Evolutionary conservation across 1,140 invertebrate genomes (phyloP), one percentile per base, ranked within the genome.

Genomic region (Rhagoletis zephyria): DNA sequence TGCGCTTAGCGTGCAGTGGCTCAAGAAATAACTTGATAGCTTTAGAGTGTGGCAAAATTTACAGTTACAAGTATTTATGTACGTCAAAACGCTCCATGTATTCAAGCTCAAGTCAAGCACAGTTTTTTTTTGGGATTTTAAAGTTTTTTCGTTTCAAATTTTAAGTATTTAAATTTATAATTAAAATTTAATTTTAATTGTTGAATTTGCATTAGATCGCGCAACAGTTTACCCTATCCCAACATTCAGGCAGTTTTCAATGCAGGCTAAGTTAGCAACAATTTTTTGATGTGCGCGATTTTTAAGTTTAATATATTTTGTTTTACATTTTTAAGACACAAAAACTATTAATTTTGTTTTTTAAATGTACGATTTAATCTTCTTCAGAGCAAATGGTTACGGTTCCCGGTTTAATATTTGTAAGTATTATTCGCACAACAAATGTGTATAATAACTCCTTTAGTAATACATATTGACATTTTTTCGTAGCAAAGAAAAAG

Each of bases 181-280:
- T 30, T 51, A 61, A 63, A 85, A 88, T 89, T 85, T 90, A 93
- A 92, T 95, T 85, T 48, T 65, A 65, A 70, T 45, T 81, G 77
- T 88, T 16, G 14, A 87, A 56, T 88, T 89, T 77, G 67, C 61
- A 64, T 59, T 19, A 77, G 67, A 56, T 59, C 63, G 88, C 88
- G 88, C 89, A 88, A 88, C 87, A 94, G 97, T 96, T 96, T 97
- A 97, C 97, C 97, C 97, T 97, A 97, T 98, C 97, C 97, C 97
- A 97, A 97, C 97, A 97, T 97, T 97, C 97, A 98, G 97, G 97
- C 97, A 96, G 95, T 94, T 94, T 94, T 94, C 93, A 91, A 91
- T 90, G 89, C 88, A 86, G 86, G 89, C 88, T 88, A 87, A 89
- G 77, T 87, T 30, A 91, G 88, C 92, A 90, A 92, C 91, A 92